Evolutionary conservation across 2,888 invertebrate species (phyloP), one percentile per base, ranked within the genome.

Genomic region (Stramonita haemastoma): DNA sequence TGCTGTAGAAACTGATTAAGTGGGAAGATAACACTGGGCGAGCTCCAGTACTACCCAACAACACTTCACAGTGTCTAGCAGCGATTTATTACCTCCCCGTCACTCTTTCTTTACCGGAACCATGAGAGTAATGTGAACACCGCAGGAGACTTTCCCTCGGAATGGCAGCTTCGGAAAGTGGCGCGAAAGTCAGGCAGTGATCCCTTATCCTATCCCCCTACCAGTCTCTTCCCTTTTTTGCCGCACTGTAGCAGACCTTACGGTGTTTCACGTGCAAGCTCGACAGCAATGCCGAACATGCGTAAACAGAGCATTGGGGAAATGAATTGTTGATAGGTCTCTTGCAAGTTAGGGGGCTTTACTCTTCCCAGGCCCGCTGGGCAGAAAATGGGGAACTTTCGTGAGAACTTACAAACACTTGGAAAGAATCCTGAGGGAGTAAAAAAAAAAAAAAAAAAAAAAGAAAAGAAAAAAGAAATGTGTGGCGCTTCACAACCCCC

Each of bases 261-360:
- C 66, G 26, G 19, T 8, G 26, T 79, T 79, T 46, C 46, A 46
- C n/a, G 26, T 32, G 79, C 29, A 79, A n/a, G 29, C 79, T n/a
- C 83, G 34, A 36, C 36, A 83, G 83, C 32, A 83, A 83, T 83
- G 83, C 29, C 1, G 36, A 83, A 32, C 32, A 83, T 83, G 83
- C 83, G 36, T 34, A 83, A 83, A 83, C 83, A 83, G 83, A 83
- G 19, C 32, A 13, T 83, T 83, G 32, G 15, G 46, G 46, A 83
- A 36, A 83, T 32, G 83, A 83, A 83, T 36, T 32, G 83, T 83
- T 83, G 34, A 83, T 83, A 15, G 34, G 34, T 83, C 83, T 29
- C 83, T 22, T 34, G 46, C 36, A 34, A 83, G 34, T 29, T 34
- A 46, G 46, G 13, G 32, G 83, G 83, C 36, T 26, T 83, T 36